Evolutionary conservation across 2,113 vertebrate genomes (phyloP).

Genomic region (Oncorhynchus tshawytscha): DNA sequence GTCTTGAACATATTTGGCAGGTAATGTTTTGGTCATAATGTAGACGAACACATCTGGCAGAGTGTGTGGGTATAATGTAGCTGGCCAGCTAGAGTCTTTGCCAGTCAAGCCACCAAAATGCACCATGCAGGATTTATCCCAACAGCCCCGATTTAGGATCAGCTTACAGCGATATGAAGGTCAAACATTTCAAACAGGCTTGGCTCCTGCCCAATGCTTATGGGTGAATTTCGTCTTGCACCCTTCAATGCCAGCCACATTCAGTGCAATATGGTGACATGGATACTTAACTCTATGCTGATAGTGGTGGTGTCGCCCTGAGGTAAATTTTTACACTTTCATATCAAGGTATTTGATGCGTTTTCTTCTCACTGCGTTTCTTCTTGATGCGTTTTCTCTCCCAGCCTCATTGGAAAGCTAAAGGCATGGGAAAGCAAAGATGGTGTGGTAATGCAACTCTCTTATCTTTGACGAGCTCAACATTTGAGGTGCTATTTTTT

Average conservation of each 20-base stretch:
- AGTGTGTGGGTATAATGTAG: too few relatives aligned
- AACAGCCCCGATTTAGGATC: neutral
- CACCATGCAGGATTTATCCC: too few relatives aligned
- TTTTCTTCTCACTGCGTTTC: too few relatives aligned
- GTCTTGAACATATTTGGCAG: too few relatives aligned
- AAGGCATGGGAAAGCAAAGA: neutral
- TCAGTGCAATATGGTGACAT: neutral
- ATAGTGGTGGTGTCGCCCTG: neutral
- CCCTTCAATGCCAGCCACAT: neutral
- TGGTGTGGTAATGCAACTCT: neutral
- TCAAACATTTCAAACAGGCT: neutral
- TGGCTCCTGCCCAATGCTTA: neutral
- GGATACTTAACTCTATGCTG: too few relatives aligned
- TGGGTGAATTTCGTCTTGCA: neutral
- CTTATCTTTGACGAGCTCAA: neutral
- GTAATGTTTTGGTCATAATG: too few relatives aligned
- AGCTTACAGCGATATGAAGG: neutral
- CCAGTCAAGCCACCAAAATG: too few relatives aligned
- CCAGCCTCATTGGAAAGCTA: neutral
- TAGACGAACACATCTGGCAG: too few relatives aligned
- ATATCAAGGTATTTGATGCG: too few relatives aligned
- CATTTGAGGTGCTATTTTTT: neutral
- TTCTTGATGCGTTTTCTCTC: too few relatives aligned
- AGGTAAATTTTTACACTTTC: neutral
- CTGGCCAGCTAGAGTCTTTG: too few relatives aligned